Conservation (phyloP, 2,888 invertebrate genomes). For the Dascillus cervinus region DNA sequence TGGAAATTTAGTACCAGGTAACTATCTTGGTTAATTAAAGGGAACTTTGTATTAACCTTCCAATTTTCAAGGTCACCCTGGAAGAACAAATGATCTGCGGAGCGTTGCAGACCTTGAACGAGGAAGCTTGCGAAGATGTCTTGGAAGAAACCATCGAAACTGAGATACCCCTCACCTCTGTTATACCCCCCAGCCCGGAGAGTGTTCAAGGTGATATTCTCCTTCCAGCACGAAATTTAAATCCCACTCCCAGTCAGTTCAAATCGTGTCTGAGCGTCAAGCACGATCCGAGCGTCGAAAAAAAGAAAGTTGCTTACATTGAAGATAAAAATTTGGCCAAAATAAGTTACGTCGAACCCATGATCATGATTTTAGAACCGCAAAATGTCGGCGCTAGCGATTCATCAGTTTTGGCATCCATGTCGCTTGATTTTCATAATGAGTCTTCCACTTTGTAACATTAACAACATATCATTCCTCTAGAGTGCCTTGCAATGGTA, state of each 20-base stretch:
- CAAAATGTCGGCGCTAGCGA: conserved; percentile 5
- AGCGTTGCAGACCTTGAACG: conserved; percentile 83
- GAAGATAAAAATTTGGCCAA: conserved; percentile 8
- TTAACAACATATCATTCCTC: no score
- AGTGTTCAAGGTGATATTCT: conserved; percentile 35
- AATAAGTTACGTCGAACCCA: conserved; percentile 21
- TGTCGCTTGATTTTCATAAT: no score
- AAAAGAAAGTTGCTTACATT: conserved; percentile 16
- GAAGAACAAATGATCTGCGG: conserved; percentile 95
- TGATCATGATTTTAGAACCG: conserved; percentile 20
- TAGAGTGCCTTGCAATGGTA: no score
- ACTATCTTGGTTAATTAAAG: background rate
- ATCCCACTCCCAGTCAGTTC: conserved; percentile 7
- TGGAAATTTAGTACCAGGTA: conserved; percentile 5
- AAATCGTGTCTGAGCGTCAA: conserved; percentile 14
- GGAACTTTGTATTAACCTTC: background rate
- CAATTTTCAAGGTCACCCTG: conserved; percentile 65
- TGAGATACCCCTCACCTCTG: conserved; percentile 37
- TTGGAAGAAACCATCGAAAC: conserved; percentile 51
- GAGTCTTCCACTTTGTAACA: no score
- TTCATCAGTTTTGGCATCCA: background rate
- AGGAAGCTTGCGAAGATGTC: conserved; percentile 89
- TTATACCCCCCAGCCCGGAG: conserved; percentile 41
- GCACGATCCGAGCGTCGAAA: conserved; percentile 5
- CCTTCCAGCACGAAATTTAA: background rate